Base-by-base conservation (phyloP, 2,888 invertebrate genomes). In the Thyatira batis region DNA sequence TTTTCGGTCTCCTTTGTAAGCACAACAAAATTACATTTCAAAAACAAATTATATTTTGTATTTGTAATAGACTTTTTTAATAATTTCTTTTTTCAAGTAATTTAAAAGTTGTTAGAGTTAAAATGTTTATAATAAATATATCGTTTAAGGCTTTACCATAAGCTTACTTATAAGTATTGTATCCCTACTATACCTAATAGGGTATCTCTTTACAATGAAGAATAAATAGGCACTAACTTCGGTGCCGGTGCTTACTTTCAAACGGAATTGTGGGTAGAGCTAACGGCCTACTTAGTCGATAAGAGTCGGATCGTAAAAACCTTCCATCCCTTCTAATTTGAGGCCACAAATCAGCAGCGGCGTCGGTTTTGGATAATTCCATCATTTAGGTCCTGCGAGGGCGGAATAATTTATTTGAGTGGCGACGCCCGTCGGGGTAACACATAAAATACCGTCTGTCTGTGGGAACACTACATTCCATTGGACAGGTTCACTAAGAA, bases 351-450 rank as follows among this genome's bases (percentile, higher is more conserved):
- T 39, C 39, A 39, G n/a, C 39, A 17, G 39, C 17, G 17, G 39
- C 39, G 39, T 39, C 39, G 39, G 39, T 39, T 39, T 39, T 39
- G 39, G 39, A 39, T 39, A 39, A 39, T 39, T 39, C 39, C 39
- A 39, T 39, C 39, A 39, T 39, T 39, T 39, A 39, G 17, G 39
- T 39, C 39, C 39, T 39, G 39, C 39, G 39, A 39, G 39, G 39
- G 39, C 39, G 39, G 39, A 39, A 39, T 39, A 39, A 39, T 39
- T 39, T 39, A 39, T 39, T 8, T 8, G 39, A 39, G 39, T 17
- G 39, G 39, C 39, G 39, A 39, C 39, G 39, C 13, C 13, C 13
- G 8, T 1, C 39, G 13, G 33, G 33, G 39, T 39, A 39, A 39
- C 17, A 39, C 39, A 39, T 17, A 39, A 39, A 39, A 39, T 17